Evolutionary conservation across 2,797 vertebrate species (phyloP).

Genomic region (Takifugu rubripes): DNA sequence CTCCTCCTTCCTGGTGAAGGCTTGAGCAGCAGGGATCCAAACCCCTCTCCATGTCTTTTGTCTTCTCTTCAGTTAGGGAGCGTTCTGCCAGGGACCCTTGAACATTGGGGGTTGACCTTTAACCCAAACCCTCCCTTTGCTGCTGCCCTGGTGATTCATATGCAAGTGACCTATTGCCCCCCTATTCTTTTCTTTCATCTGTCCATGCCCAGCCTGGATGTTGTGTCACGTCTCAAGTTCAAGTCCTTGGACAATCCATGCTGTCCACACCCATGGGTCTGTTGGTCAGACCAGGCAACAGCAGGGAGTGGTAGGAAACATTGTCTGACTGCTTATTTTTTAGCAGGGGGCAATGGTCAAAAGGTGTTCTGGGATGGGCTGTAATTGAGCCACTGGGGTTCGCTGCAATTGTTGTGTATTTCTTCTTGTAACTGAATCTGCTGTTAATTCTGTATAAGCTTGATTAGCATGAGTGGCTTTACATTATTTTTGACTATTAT

Average conservation of each 20-base stretch:
- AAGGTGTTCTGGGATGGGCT: conserved; percentile 38
- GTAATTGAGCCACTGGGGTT: conserved; percentile 39
- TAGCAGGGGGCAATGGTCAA: conserved; percentile 32
- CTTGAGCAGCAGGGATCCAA: conserved; percentile 32
- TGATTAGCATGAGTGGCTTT: no score
- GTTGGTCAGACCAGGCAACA: conserved; percentile 42
- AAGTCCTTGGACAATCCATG: conserved; percentile 62
- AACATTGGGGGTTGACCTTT: conserved; percentile 71
- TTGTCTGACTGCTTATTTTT: conserved; percentile 61
- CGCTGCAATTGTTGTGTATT: conserved; percentile 7
- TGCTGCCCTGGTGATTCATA: conserved; percentile 62
- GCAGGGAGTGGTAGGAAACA: conserved; percentile 1
- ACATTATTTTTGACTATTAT: no score
- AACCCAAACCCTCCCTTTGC: conserved; percentile 47
- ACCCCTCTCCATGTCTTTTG: conserved; percentile 68
- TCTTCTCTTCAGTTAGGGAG: conserved; percentile 69
- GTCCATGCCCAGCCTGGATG: conserved; percentile 63
- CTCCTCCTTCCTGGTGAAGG: conserved; percentile 9
- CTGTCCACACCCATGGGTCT: conserved; percentile 34
- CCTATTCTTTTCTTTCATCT: conserved; percentile 68
- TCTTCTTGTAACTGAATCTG: conserved; percentile 29
- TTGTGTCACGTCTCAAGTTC: conserved; percentile 79
- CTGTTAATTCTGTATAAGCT: not conserved
- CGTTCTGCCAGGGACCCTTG: conserved; percentile 39
- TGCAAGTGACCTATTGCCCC: conserved; percentile 65